Evolutionary conservation across 2,113 vertebrate genomes (phyloP), one percentile per base, ranked within the genome.

Genomic region (Symphodus melops): DNA sequence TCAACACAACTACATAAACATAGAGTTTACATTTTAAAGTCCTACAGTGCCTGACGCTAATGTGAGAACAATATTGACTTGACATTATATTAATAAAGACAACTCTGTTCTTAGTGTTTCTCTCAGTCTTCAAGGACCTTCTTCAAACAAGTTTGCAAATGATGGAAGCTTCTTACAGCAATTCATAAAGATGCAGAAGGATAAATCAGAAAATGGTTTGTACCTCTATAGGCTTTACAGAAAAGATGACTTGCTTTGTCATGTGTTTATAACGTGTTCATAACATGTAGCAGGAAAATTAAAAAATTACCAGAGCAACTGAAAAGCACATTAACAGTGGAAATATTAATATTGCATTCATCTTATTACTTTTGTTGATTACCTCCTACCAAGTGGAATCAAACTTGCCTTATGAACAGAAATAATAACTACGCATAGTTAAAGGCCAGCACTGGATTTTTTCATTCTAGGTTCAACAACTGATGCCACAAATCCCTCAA

Each of bases 81-180:
- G 11, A 41, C 2, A 41, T 41, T 41, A 41, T 41, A 41, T 41
- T 10, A 10, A 5, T 17, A 19, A 16, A 6, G 6, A 28, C 1
- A 17, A 51, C 64, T 73, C 8, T 79, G 25, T 55, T 64, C 46
- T 20, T 16, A 80, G 25, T 85, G 95, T 94, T 83, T 87, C 91
- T 20, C 85, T 86, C 0, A 93, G 88, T 3, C 25, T 79, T 42
- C 93, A 95, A 39, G 92, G 72, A 1, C 78, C 93, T 53, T 89
- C 94, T 21, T 93, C 93, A 23, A 99, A 99, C 88, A 98, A 98
- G 88, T 99, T 98, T 91, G 94, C 92, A 85, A 99, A 99, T 0
- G 97, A 99, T 21, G 97, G 97, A 64, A 99, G 97, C 83, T 99
- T 99, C 84, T 90, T 99, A 58, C 97, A 99, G 87, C 97, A 98